These are phyloP conservation scores for Oenanthe oenanthe DNA, from an alignment of 2,113 vertebrate genomes.

Conservation along the genomic window DNA sequence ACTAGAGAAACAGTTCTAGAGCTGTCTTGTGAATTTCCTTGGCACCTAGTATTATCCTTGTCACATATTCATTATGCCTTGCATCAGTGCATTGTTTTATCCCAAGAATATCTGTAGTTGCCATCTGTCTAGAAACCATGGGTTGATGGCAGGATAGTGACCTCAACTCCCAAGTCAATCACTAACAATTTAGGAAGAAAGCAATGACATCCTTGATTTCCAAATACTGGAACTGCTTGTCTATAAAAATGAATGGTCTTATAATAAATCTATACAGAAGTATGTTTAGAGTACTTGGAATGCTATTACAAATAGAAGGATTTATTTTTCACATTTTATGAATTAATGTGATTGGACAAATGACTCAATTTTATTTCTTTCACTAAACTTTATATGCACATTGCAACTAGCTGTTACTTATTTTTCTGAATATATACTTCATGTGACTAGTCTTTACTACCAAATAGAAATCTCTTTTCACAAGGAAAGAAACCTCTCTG, in stretches of 20 bases:
- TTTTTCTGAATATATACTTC: background rate
- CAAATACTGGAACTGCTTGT: background rate
- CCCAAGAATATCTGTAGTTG: slow-evolving; percentile 9
- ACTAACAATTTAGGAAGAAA: background rate
- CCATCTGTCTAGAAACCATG: slow-evolving; percentile 28
- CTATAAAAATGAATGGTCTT: background rate
- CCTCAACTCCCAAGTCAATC: slow-evolving; percentile 6
- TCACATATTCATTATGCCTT: slow-evolving; percentile 25
- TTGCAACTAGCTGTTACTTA: background rate
- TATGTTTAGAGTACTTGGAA: background rate
- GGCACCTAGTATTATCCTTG: background rate
- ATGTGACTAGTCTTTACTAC: background rate
- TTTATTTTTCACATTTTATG: background rate
- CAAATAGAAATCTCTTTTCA: background rate
- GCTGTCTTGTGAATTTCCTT: slow-evolving; percentile 15
- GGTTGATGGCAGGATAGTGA: background rate
- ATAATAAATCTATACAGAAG: background rate
- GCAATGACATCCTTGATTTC: background rate
- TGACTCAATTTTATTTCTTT: background rate
- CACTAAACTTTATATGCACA: background rate
- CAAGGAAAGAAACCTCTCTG: background rate
- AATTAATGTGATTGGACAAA: background rate
- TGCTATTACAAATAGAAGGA: background rate
- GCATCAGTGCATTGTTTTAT: slow-evolving; percentile 31
- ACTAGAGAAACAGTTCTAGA: background rate